phyloP scores from a whole-genome alignment of 2,113 vertebrate genomes.

The Psilopsiagon aurifrons region DNA sequence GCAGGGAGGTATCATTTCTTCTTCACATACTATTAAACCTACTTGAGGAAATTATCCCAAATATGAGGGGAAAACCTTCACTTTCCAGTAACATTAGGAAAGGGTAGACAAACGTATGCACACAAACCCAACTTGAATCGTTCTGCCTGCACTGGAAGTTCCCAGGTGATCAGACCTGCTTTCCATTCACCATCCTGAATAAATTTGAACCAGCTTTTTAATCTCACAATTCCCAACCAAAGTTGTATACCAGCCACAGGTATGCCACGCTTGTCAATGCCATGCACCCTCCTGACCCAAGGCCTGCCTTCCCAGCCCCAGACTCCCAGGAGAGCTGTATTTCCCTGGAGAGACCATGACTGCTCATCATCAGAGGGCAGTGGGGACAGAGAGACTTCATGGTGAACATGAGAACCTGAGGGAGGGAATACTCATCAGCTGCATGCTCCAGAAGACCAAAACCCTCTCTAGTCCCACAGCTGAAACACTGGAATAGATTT shows the following conservation, averaged over 20 bases:
- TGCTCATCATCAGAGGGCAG: neutral
- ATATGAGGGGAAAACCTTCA: neutral
- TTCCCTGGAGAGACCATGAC: rapidly evolving
- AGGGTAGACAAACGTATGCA: neutral
- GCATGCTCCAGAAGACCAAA: neutral
- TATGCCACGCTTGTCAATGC: neutral
- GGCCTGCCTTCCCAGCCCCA: neutral
- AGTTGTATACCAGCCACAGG: neutral
- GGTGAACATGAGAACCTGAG: neutral
- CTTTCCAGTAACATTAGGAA: neutral
- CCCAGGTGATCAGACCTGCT: neutral
- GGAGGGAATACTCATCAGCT: neutral
- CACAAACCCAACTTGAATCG: neutral
- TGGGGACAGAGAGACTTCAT: neutral
- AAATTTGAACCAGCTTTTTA: neutral
- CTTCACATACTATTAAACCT: neutral
- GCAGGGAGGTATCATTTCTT: neutral
- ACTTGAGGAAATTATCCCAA: slow-evolving; percentile 2
- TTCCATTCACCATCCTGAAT: neutral
- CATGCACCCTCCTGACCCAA: neutral
- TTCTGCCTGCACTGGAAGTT: neutral
- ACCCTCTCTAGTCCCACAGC: neutral
- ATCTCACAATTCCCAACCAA: neutral
- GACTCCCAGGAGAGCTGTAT: neutral
- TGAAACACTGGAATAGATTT: neutral